Base-by-base conservation (phyloP, 2,113 vertebrate genomes). In the Onychostoma macrolepis region DNA sequence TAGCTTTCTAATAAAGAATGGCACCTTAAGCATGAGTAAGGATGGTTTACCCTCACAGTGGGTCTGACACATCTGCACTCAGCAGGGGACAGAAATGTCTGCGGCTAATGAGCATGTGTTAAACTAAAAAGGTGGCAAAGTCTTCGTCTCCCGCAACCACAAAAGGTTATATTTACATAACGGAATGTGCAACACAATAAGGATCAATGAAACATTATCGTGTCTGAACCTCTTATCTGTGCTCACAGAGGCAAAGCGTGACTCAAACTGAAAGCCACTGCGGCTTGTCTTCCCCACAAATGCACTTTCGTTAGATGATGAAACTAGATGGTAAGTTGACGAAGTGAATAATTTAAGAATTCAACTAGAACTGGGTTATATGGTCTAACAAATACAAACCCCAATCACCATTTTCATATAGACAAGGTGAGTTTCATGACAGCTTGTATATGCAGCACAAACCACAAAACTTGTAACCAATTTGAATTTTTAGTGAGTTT, bases 211-310 rank as follows among this genome's bases (percentile, higher is more conserved):
- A 83, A 41, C 71, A 86, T 86, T 82, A 53, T 67, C 30, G 0
- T 38, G 45, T 41, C 30, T 83, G 36, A 69, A 53, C 81, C 45
- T 33, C 19, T 84, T 36, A 63, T 80, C 76, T 75, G 48, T 67
- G 33, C 43, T 77, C 33, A 72, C 19, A 87, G 48, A 33, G 33
- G 50, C 7, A 71, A 63, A 19, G 17, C 38, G 28, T 81, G 76
- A 89, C 61, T 89, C 84, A 86, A 87, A 84, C 36, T 21, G 77
- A 89, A 91, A 90, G 77, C 76, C 84, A 85, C 72, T 61, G 48
- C 12, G 58, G 48, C 19, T 65, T 11, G 38, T 65, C 24, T 56
- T 26, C 33, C 71, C 74, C 80, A 85, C 86, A 89, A 45, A 84
- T 72, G 19, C 2, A 71, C 58, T 83, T 78, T 38, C 85, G 48